Evolutionary conservation across 2,113 vertebrate genomes (phyloP).

Genomic region (Hypocryptadius cinnamomeus): DNA sequence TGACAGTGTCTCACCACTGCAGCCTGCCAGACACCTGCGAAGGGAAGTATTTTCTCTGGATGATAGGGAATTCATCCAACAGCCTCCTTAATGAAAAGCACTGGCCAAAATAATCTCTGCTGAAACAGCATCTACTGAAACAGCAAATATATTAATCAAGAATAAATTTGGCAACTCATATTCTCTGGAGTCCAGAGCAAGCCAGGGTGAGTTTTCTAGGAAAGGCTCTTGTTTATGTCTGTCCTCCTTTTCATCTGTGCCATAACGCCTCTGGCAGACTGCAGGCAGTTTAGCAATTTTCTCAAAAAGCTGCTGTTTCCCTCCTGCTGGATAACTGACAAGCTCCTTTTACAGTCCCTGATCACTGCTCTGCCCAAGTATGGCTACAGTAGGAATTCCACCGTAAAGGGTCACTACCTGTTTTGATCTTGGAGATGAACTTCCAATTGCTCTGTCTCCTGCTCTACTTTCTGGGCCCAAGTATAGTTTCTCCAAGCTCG

Average conservation of each 20-base stretch:
- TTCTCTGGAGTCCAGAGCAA: neutral
- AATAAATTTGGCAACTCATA: neutral
- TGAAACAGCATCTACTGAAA: neutral
- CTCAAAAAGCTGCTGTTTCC: neutral
- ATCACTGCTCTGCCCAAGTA: neutral
- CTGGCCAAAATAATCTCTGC: neutral
- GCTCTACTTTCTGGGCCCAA: slow-evolving; percentile 71
- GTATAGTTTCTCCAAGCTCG: slow-evolving; percentile 79
- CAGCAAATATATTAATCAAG: neutral
- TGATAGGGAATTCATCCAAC: neutral
- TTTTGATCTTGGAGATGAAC: slow-evolving; percentile 77
- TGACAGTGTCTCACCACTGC: neutral
- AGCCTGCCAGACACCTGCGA: neutral
- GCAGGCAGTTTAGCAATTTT: neutral
- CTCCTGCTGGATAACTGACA: neutral
- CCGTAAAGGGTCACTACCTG: slow-evolving; percentile 67
- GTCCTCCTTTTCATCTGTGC: neutral
- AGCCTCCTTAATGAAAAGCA: neutral
- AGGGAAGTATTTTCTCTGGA: neutral
- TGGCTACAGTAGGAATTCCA: neutral
- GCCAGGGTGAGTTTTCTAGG: neutral
- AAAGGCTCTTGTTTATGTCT: neutral
- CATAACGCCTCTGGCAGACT: neutral
- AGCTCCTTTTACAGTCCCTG: neutral
- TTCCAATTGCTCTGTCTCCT: slow-evolving; percentile 72